A percentile compares a stretch with the other conserved stretches of the same genome.
Conservation (phyloP, 2,113 vertebrate species). For the Callorhinus ursinus region DNA sequence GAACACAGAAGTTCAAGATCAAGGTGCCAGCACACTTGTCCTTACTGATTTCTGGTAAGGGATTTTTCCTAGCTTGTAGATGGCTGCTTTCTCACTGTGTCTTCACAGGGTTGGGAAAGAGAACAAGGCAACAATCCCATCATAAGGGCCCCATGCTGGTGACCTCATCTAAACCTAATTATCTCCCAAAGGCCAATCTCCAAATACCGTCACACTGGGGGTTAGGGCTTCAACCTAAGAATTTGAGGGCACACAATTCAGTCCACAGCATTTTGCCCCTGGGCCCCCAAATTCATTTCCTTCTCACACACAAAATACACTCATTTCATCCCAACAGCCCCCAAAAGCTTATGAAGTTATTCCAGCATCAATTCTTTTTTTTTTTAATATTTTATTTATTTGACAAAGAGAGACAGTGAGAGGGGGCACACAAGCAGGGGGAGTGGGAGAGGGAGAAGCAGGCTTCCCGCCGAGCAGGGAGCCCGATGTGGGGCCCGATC, state of each 20-base stretch:
- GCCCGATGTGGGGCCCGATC: too few relatives aligned
- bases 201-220: not conserved
- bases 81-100: not conserved
- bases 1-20: not conserved
- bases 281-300: not conserved
- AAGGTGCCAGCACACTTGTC: not conserved
- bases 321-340: not conserved
- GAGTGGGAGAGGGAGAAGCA: too few relatives aligned
- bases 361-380: not conserved
- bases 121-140: not conserved
- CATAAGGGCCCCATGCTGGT: not conserved
- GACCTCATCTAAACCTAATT: not conserved
- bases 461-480: too few relatives aligned
- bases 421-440: too few relatives aligned
- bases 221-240: not conserved
- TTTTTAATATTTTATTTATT: too few relatives aligned
- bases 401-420: too few relatives aligned
- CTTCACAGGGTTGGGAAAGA: not conserved
- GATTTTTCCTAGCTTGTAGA: not conserved
- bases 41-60: not conserved
- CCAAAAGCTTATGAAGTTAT: not conserved
- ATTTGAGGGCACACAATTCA: not conserved
- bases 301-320: not conserved
- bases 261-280: not conserved
- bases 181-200: not conserved